Evolutionary conservation across 2,797 vertebrate genomes (phyloP), one percentile per base, ranked within the genome.

Genomic region (Decapterus maruadsi): DNA sequence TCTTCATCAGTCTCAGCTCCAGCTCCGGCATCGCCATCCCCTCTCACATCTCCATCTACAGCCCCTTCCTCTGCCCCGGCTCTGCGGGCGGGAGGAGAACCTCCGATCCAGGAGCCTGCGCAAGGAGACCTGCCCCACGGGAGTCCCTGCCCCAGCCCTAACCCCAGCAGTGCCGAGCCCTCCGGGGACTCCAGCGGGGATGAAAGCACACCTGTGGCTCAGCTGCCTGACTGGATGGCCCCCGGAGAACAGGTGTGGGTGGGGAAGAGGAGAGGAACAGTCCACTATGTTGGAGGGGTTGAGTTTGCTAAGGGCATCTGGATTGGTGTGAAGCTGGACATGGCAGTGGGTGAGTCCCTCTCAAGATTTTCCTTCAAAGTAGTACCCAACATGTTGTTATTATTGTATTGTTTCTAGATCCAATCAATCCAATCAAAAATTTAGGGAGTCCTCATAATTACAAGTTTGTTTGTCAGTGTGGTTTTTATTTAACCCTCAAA

Each of bases 271-370:
- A 94, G 85, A 77, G 95, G 95, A 68, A 95, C 84, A 0, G 93
- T 97, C 74, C 94, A 95, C 88, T 97, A 96, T 0, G 65, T 96
- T 29, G 96, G 96, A 80, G 95, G 95, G 0, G 95, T 96, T 82
- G 97, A 97, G 94, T 97, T 97, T 75, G 95, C 96, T 12, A 88
- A 95, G 90, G 96, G 95, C 55, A 92, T 95, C 85, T 97, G 96
- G 96, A 93, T 97, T 74, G 95, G 95, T 62, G 93, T 97, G 77
- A 95, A 96, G 88, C 94, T 97, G 68, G 94, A 94, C 68, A 86
- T 95, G 89, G 95, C 95, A 87, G 91, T 96, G 81, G 96, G 95
- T 97, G 91, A 95, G 96, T 87, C 54, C 8, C 6, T 72, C 45
- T 46, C 43, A 42, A 59, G 1, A 46, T 20, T 46, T 68, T 57